Evolutionary conservation across 1,140 invertebrate genomes (phyloP).

Genomic region (Oedothorax gibbosus): DNA sequence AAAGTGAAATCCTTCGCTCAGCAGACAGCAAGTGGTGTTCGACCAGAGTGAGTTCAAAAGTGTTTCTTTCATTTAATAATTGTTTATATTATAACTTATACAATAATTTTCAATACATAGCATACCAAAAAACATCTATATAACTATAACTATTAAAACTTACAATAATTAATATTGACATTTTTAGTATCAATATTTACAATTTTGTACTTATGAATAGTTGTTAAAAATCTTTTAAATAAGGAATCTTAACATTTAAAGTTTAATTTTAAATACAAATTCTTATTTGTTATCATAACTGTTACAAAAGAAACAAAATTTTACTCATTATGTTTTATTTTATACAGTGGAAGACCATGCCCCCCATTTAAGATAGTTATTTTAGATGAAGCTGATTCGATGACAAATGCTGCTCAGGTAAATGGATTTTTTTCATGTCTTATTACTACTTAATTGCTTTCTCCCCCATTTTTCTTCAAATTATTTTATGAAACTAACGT

Average conservation of each 20-base stretch:
- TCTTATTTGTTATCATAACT: too few species aligned
- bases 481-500: too few species aligned
- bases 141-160: neutral
- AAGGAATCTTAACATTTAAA: too few species aligned
- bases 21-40: constrained; percentile 79
- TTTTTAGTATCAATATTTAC: neutral
- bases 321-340: constrained; percentile 11
- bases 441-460: too few species aligned
- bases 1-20: constrained; percentile 97
- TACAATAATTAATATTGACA: neutral
- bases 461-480: too few species aligned
- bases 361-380: constrained; percentile 97
- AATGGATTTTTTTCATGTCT: neutral
- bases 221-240: neutral
- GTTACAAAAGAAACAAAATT: neutral
- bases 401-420: constrained; percentile 81
- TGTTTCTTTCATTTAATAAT: neutral
- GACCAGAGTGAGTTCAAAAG: constrained; percentile 79
- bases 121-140: neutral
- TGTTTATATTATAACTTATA: neutral
- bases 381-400: constrained; percentile 98
- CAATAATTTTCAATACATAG: neutral
- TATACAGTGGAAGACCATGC: constrained; percentile 83
- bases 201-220: neutral
- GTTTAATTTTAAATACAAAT: too few species aligned